phyloP scores from a whole-genome alignment of 2,888 invertebrate species.

The Pheosia gnoma region DNA sequence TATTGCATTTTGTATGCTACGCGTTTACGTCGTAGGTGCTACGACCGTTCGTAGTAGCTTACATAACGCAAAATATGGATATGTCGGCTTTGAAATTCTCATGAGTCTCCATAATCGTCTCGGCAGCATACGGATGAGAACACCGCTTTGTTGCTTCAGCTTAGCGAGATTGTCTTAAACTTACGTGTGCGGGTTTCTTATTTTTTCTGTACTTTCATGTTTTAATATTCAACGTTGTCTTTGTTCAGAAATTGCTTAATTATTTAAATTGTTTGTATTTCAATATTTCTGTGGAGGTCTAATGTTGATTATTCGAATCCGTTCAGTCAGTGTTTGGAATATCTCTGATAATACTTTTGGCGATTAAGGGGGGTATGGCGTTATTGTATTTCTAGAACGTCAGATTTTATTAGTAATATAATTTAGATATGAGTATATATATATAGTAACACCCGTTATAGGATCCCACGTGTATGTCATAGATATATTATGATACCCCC shows the following conservation, averaged over 20 bases:
- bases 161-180: slow-evolving; percentile 8
- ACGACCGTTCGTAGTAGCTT: slow-evolving; percentile 38
- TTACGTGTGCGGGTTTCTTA: slow-evolving; percentile 6
- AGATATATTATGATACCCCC: too few species aligned
- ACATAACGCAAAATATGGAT: slow-evolving; percentile 21
- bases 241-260: neutral
- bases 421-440: too few species aligned
- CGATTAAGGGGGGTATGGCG: too few species aligned
- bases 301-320: too few species aligned
- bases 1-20: slow-evolving; percentile 25
- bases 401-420: too few species aligned
- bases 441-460: too few species aligned
- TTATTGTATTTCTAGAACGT: too few species aligned
- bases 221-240: slow-evolving; percentile 5
- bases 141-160: neutral
- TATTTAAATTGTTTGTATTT: too few species aligned
- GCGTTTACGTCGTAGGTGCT: slow-evolving; percentile 43
- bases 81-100: slow-evolving; percentile 24
- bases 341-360: too few species aligned
- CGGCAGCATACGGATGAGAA: neutral
- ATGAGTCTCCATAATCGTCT: slow-evolving; percentile 7
- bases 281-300: too few species aligned
- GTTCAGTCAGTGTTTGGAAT: too few species aligned
- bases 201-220: neutral
- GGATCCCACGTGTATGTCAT: too few species aligned